Evolutionary conservation across 1,140 invertebrate genomes (phyloP).

Genomic region (Popillia japonica): DNA sequence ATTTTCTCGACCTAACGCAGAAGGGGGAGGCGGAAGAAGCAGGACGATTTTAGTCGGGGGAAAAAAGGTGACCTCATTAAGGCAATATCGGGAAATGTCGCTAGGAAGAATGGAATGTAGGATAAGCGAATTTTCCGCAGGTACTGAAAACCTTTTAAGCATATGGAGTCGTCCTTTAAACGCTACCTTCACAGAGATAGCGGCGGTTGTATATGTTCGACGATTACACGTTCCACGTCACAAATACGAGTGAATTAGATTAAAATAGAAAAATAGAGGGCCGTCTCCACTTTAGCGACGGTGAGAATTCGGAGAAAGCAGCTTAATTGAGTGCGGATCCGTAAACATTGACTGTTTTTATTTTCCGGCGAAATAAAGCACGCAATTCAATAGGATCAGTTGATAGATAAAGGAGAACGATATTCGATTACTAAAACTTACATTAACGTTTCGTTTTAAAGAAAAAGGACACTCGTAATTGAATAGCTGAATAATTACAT

Average conservation of each 20-base stretch:
- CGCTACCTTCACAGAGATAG: neutral
- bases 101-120: constrained; percentile 2
- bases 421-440: too few species aligned
- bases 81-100: constrained; percentile 6
- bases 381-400: too few species aligned
- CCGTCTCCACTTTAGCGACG: neutral
- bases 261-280: constrained; percentile 2
- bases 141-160: constrained; percentile 31
- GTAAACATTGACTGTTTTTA: neutral
- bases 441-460: too few species aligned
- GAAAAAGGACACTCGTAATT: too few species aligned
- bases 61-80: constrained; percentile 7
- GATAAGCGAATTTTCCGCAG: constrained; percentile 32
- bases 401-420: too few species aligned
- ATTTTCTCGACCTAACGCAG: too few species aligned
- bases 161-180: constrained; percentile 17
- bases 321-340: neutral
- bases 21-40: neutral
- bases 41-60: neutral
- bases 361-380: neutral
- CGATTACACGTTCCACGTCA: neutral
- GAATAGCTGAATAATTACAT: too few species aligned
- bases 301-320: neutral
- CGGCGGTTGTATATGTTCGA: neutral
- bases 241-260: constrained; percentile 7